Evolutionary conservation across 2,113 vertebrate species (phyloP), one percentile per base, ranked within the genome.

Genomic region (Gavialis gangeticus): DNA sequence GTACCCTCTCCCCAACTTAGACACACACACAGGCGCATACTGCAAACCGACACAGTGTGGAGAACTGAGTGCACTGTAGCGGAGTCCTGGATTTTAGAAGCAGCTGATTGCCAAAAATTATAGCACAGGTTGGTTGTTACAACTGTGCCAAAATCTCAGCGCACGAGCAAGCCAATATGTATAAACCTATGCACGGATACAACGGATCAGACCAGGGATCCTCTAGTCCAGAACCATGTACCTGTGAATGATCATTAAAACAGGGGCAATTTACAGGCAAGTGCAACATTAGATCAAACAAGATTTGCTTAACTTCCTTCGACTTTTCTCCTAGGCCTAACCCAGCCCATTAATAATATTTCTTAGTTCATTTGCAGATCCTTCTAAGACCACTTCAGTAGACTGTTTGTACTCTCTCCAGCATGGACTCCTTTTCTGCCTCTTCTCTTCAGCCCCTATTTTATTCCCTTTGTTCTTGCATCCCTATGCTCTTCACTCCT

Each of bases 131-230:
- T 21, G 22, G 18, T 71, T 37, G 19, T 21, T 71, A 28, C 2
- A 54, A 30, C 4, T 2, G 2, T 3, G 78, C 34, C 60, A 11
- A 56, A 37, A 22, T 25, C 1, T 10, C n/a, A 1, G 6, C 4
- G 34, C 66, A n/a, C 2, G 25, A 10, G 2, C 6, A 57, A 30
- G 1, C 3, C 1, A 19, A 0, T 2, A 2, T 0, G 13, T 27
- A 75, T 81, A 67, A 37, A 54, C 18, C 37, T 63, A 17, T 37
- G 82, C 18, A 6, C 0, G 0, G 3, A 5, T 2, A 62, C 1
- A 3, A 24, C 12, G 66, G 56, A n/a, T 19, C 6, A 0, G 0
- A 0, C 17, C 63, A 89, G 71, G 58, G 22, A 46, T 2, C 8
- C 60, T 8, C 6, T 79, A 21, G 69, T 28, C 12, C 73, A 89